phyloP scores from a whole-genome alignment of 2,888 invertebrate genomes.

The Oxycera nigricornis region DNA sequence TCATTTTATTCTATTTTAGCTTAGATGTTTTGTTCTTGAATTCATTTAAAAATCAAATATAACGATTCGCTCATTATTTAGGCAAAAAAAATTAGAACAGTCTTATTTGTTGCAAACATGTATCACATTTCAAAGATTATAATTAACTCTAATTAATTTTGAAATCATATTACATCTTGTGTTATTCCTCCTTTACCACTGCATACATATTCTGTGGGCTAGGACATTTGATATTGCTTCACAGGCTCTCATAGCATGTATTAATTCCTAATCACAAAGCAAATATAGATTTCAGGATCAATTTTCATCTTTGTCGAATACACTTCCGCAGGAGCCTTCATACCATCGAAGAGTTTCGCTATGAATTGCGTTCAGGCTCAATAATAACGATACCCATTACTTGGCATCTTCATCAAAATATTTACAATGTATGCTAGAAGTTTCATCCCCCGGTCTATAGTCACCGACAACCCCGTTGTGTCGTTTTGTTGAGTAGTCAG shows the following conservation, averaged over 20 bases:
- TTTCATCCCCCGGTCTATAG: not conserved
- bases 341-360: conserved; percentile 12
- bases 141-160: no score
- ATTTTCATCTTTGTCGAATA: conserved; percentile 11
- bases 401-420: not conserved
- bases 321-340: not conserved
- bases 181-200: no score
- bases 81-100: no score
- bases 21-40: no score
- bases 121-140: no score
- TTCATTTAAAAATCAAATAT: no score
- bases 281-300: conserved; percentile 14
- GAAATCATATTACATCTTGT: no score
- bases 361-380: not conserved
- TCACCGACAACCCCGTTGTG: not conserved
- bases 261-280: conserved; percentile 20
- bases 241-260: not conserved
- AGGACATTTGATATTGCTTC: no score
- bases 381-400: not conserved
- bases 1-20: no score
- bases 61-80: no score
- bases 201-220: no score
- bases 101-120: no score
- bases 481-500: not conserved
- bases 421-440: conserved; percentile 24